phyloP scores from a whole-genome alignment of 2,888 invertebrate species.

The Invenusta paracnida region DNA sequence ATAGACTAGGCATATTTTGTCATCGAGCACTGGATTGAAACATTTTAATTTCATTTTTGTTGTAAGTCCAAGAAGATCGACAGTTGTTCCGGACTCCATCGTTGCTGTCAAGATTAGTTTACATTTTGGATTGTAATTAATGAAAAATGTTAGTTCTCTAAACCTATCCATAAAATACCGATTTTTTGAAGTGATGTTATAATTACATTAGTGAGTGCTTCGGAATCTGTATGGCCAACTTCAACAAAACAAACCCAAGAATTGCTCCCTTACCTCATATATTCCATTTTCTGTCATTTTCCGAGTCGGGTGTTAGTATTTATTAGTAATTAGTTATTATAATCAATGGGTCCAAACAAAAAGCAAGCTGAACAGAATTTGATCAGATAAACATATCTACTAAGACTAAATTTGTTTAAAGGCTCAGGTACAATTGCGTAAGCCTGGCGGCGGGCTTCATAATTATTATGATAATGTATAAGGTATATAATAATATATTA shows the following conservation, averaged over 20 bases:
- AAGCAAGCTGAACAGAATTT: neutral
- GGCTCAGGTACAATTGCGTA: neutral
- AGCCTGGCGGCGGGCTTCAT: neutral
- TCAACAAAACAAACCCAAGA: no score
- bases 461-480: neutral
- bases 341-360: neutral
- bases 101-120: no score
- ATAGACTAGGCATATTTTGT: no score
- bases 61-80: no score
- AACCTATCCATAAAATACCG: no score
- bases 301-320: neutral
- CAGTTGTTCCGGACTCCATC: no score
- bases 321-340: neutral
- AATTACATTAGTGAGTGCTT: neutral
- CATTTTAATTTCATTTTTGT: no score
- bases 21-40: no score
- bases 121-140: no score
- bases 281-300: no score
- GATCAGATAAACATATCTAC: neutral
- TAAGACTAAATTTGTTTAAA: neutral
- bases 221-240: neutral
- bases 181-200: neutral
- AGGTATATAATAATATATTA: neutral
- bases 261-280: no score
- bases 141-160: no score